Conservation (phyloP, 1,140 invertebrate species). For the Drosophila arizonae region DNA sequence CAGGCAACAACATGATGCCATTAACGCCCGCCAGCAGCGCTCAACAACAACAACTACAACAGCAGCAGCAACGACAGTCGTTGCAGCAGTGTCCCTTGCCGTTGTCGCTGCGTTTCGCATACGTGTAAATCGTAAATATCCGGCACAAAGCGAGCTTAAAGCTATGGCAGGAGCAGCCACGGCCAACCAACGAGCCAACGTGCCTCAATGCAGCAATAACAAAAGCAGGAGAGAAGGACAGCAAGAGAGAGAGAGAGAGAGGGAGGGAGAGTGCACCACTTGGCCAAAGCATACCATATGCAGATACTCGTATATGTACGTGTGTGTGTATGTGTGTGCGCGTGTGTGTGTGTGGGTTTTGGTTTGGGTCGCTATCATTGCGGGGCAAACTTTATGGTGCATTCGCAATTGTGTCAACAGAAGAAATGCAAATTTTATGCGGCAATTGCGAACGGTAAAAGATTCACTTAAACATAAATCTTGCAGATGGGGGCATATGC, state of each 20-base stretch:
- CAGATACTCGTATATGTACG: constrained; percentile 2
- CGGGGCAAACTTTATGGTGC: constrained; percentile 33
- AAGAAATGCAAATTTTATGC: constrained; percentile 40
- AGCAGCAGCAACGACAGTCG: neutral
- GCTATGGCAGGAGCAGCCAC: constrained; percentile 24
- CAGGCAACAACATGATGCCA: constrained; percentile 56
- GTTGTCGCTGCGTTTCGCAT: constrained; percentile 68
- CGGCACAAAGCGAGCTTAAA: constrained; percentile 66
- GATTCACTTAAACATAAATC: constrained; percentile 37
- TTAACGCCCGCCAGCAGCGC: constrained; percentile 47
- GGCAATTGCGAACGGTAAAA: constrained; percentile 27
- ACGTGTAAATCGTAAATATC: constrained; percentile 79
- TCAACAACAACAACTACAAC: constrained; percentile 14
- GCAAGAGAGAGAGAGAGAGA: neutral
- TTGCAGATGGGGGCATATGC: neutral
- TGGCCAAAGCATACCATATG: constrained; percentile 10
- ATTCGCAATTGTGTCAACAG: constrained; percentile 31
- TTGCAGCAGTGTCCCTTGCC: constrained; percentile 26
- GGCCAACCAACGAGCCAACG: neutral
- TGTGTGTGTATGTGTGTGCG: neutral
- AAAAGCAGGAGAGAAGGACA: constrained; percentile 3
- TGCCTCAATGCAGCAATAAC: constrained; percentile 31
- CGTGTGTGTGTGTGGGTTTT: neutral
- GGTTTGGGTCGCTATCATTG: constrained; percentile 4
- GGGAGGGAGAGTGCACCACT: constrained; percentile 14